Base-by-base conservation (phyloP, 2,797 vertebrate genomes). In the Melanotaenia parkinsoni region DNA sequence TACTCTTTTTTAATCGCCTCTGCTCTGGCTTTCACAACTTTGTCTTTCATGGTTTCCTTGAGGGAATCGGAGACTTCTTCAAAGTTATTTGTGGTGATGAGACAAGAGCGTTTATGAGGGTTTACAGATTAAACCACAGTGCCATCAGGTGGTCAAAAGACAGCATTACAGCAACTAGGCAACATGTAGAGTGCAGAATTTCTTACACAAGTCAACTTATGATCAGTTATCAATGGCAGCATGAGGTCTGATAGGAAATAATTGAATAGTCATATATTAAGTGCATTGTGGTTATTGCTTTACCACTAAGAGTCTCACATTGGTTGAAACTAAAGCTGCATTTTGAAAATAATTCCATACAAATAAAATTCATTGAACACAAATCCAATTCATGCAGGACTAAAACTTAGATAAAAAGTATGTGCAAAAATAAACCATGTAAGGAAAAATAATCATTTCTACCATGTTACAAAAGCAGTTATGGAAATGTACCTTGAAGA, bases 71-170 rank as follows among this genome's bases (percentile, higher is more conserved):
- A 88, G 81, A 87, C 81, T 87, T 90, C 83, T 83, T 88, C 70
- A 90, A 91, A 91, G 89, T 90, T 90, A 87, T 79, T 58, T 22
- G 47, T 63, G 54, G 67, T 82, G 70, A 86, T 78, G 72, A 76
- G 67, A 79, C 40, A 45, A 32, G 66, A 66, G 59, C 2, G 0
- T 33, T 6, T 51, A 7, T 4, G 20, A 7, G 12, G 74, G 47
- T 77, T 88, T 28, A 78, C 66, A 58, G 53, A 74, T 82, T 58
- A 84, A 86, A 51, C 88, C 92, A 93, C 93, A 95, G 91, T 94
- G 94, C 89, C 92, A 89, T 85, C 94, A 78, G 72, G 93, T 92
- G 94, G 88, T 28, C 47, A 20, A 0, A 0, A 8, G 0, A 0
- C 3, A 16, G 57, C 51, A 74, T 76, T 85, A 70, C 88, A 86